Evolutionary conservation across 2,888 invertebrate species (phyloP), one percentile per base, ranked within the genome.

Genomic region (Globia sparganii): DNA sequence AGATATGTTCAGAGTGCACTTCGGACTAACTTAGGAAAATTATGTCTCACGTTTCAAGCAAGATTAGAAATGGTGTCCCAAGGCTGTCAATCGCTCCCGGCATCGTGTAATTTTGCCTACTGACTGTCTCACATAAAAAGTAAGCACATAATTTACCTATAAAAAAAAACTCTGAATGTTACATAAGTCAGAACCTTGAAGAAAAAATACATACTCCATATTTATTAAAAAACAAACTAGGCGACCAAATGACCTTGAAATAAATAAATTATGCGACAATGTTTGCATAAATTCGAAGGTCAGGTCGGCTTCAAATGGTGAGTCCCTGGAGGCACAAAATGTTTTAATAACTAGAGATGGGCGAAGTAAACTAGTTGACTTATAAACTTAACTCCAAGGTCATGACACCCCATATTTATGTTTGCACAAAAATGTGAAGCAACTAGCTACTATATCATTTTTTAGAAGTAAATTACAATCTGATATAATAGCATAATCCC

Each of bases 271-370:
- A 61, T 4, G 46, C 56, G 21, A 84, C 53, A 59, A 5, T 68
- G 58, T 84, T 84, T 84, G 72, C 37, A 72, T 59, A 84, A 40
- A 79, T 68, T 64, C 62, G 67, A 79, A 84, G 67, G 62, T 40
- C n/a, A 64, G 15, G 37, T 62, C 2, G 15, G 34, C 11, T n/a
- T 79, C 31, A 69, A 79, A 53, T 67, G n/a, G 61, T 34, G 9
- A 1, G 58, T 80, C 80, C 46, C 67, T 64, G 11, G 56, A 37
- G 72, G 8, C 11, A 8, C 28, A n/a, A 56, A 59, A 15, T 78
- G 21, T 64, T 31, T 8, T 21, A n/a, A 34, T 37, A 46, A 53
- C 9, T 77, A 66, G 56, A 61, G 53, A 53, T 31, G 28, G 18
- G 34, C 56, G 34, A 53, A 1, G 34, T 34, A 53, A 68, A 68